Evolutionary conservation across 2,797 vertebrate genomes (phyloP), one percentile per base, ranked within the genome.

Genomic region (Characodon lateralis): DNA sequence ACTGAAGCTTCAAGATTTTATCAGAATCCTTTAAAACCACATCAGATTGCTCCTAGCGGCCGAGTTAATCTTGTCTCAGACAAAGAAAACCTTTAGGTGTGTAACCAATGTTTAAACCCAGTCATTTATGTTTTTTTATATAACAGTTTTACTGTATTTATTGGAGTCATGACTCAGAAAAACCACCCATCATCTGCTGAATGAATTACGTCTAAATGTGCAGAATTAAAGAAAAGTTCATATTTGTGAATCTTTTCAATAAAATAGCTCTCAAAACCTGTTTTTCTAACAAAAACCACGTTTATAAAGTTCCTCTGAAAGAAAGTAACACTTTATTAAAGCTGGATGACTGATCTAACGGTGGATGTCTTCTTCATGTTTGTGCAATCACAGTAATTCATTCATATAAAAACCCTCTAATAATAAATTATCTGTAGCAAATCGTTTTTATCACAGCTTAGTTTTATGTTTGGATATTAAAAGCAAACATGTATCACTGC

Each of bases 401-500:
- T 58, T 59, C n/a, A 35, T 28, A 58, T 77, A 59, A 72, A 71
- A 76, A 76, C 5, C 84, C 24, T 16, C 24, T 16, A 5, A n/a
- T 7, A 71, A 72, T 73, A 76, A 89, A 88, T 82, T 78, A 86
- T 3, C 78, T 83, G 72, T 53, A 59, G 73, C 76, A 58, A 70
- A 16, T 77, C 24, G 16, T 31, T 74, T 48, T 88, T 84, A 39
- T 86, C 76, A 63, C 71, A 74, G 59, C 28, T 56, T 26, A 28
- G 41, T 69, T 74, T 83, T 76, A 68, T 77, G 74, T 80, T 76
- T 76, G 74, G 46, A 13, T 68, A 14, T 77, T 77, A 70, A 78
- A 81, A 14, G 74, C 74, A 24, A 59, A 24, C 80, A 93, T 91
- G 85, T 74, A 87, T 92, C 85, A 85, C 53, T 35, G n/a, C 69